Evolutionary conservation across 2,888 invertebrate genomes (phyloP).

Genomic region (Ischnus inquisitorius): DNA sequence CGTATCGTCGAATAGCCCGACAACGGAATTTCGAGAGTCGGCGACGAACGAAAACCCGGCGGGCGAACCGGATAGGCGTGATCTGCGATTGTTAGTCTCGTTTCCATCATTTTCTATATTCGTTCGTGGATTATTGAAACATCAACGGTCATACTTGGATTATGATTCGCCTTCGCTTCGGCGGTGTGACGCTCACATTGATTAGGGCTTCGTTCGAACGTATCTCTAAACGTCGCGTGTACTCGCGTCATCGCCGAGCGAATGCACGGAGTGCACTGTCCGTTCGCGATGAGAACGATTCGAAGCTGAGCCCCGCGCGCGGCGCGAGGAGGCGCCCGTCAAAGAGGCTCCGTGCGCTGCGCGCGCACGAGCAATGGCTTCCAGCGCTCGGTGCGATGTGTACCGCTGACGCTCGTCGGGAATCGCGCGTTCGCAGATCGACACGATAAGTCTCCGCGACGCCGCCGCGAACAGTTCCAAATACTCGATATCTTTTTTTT

Average conservation of each 20-base stretch:
- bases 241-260: slow-evolving; percentile 38
- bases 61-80: background rate
- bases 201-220: slow-evolving; percentile 1
- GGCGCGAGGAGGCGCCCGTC: slow-evolving; percentile 14
- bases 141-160: background rate
- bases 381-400: slow-evolving; percentile 64
- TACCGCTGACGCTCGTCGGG: slow-evolving; percentile 64
- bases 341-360: slow-evolving; percentile 31
- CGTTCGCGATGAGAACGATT: background rate
- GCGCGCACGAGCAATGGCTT: slow-evolving; percentile 68
- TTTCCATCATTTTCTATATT: background rate
- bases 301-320: background rate
- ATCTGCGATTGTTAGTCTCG: slow-evolving; percentile 41
- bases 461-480: slow-evolving; percentile 5
- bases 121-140: background rate
- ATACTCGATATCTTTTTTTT: slow-evolving; percentile 39
- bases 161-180: background rate
- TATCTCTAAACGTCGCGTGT: background rate
- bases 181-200: background rate
- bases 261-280: slow-evolving; percentile 54
- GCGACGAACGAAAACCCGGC: too few species aligned
- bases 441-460: slow-evolving; percentile 31
- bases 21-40: background rate
- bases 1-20: slow-evolving; percentile 35
- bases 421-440: slow-evolving; percentile 59